These are phyloP conservation scores for Melanargia galathea DNA, from an alignment of 2,888 invertebrate species.

Conservation along the genomic window DNA sequence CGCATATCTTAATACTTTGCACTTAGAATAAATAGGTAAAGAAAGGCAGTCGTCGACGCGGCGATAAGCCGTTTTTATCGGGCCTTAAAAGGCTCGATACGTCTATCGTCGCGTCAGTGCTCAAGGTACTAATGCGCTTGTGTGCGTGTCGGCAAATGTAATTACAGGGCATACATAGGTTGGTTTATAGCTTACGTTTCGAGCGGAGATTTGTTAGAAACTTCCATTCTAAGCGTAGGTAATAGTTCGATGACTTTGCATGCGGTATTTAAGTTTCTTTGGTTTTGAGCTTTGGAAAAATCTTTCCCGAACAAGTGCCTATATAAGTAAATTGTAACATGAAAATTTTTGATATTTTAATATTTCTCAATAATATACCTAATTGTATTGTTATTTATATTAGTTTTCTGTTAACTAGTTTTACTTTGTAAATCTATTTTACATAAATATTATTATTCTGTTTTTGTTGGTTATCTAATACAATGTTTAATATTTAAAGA, in stretches of 20 bases:
- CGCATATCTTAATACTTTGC: neutral
- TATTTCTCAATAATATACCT: constrained; percentile 2
- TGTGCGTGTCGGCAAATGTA: too few relatives aligned
- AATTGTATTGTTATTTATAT: neutral
- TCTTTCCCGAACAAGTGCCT: neutral
- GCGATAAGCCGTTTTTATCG: too few relatives aligned
- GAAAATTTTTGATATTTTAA: neutral
- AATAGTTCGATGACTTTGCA: too few relatives aligned
- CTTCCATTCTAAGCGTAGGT: too few relatives aligned
- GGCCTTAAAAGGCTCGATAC: too few relatives aligned
- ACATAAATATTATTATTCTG: constrained; percentile 6
- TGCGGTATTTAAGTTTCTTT: neutral
- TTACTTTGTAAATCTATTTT: constrained; percentile 18
- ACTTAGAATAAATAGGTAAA: too few relatives aligned
- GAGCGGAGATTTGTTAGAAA: too few relatives aligned
- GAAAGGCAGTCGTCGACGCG: too few relatives aligned
- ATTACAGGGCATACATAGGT: too few relatives aligned
- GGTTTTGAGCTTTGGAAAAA: neutral
- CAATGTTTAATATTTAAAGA: neutral
- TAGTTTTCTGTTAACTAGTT: neutral
- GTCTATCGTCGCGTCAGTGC: too few relatives aligned
- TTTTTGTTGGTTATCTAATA: neutral
- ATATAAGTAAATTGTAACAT: neutral
- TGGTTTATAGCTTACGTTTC: too few relatives aligned
- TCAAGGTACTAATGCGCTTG: too few relatives aligned